phyloP scores from a whole-genome alignment of 1,140 invertebrate genomes.

The Drosophila eugracilis region DNA sequence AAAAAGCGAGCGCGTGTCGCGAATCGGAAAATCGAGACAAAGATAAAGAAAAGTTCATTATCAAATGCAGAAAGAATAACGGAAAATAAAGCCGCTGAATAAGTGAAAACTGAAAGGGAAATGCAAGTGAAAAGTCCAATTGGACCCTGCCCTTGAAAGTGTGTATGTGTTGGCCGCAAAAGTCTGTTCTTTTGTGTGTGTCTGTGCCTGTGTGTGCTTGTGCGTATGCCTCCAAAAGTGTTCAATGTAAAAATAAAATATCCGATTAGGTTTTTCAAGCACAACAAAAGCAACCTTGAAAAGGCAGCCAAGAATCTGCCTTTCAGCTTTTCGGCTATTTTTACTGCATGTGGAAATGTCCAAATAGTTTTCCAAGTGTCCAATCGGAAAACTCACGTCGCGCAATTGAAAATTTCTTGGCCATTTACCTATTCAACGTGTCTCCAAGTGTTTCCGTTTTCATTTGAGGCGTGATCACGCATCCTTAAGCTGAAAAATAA shows the following conservation, averaged over 20 bases:
- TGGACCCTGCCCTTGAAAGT: constrained; percentile 75
- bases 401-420: constrained; percentile 65
- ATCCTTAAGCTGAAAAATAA: constrained; percentile 19
- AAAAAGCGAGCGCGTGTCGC: constrained; percentile 55
- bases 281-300: constrained; percentile 79
- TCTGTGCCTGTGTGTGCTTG: constrained; percentile 16
- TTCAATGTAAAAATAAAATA: constrained; percentile 76
- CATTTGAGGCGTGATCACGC: constrained; percentile 51
- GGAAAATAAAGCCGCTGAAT: constrained; percentile 9
- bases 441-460: constrained; percentile 35
- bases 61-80: constrained; percentile 48
- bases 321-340: constrained; percentile 58
- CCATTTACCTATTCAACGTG: constrained; percentile 52
- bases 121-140: constrained; percentile 62
- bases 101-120: constrained; percentile 36
- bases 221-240: constrained; percentile 68
- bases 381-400: constrained; percentile 56
- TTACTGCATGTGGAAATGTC: constrained; percentile 52
- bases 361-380: constrained; percentile 63
- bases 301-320: constrained; percentile 54
- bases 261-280: constrained; percentile 62
- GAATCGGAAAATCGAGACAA: constrained; percentile 41
- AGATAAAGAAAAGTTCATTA: constrained; percentile 72
- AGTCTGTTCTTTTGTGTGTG: constrained; percentile 19
- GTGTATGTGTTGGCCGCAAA: constrained; percentile 46